phyloP scores from a whole-genome alignment of 2,113 vertebrate genomes.

The Aptenodytes forsteri region DNA sequence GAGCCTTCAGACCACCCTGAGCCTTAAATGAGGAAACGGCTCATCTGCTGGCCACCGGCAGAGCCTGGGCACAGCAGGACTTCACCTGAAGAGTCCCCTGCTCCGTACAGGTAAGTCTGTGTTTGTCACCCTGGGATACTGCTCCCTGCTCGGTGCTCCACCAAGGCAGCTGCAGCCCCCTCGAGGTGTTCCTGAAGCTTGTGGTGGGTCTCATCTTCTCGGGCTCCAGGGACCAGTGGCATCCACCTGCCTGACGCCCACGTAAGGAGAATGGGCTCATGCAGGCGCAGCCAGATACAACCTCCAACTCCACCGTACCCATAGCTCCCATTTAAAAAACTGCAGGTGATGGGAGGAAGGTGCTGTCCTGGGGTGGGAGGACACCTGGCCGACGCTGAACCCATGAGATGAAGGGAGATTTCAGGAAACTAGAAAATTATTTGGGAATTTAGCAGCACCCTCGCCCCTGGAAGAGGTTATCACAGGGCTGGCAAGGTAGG shows the following conservation, averaged over 20 bases:
- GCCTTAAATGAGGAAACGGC: not conserved
- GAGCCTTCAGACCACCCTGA: not conserved
- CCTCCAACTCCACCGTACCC: not conserved
- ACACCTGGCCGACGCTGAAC: not conserved
- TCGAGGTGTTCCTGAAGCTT: not conserved
- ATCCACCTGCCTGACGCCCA: not conserved
- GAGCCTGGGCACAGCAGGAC: not conserved
- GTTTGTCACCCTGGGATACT: not conserved
- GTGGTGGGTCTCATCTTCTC: not conserved
- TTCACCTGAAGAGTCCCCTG: not conserved
- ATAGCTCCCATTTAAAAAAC: not conserved
- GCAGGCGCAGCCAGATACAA: not conserved
- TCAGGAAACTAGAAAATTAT: not conserved
- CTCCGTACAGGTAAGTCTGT: not conserved
- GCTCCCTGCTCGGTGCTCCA: not conserved
- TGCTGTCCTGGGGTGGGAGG: not conserved
- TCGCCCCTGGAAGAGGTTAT: accelerated
- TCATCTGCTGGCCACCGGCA: not conserved
- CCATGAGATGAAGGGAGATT: not conserved
- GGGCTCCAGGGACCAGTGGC: accelerated
- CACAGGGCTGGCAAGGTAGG: not conserved
- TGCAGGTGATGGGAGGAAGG: not conserved
- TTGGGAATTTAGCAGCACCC: not conserved
- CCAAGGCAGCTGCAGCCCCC: not conserved
- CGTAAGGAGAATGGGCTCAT: accelerated